These are phyloP conservation scores for Cotesia vestalis DNA, from an alignment of 1,140 invertebrate species.

Conservation along the genomic window DNA sequence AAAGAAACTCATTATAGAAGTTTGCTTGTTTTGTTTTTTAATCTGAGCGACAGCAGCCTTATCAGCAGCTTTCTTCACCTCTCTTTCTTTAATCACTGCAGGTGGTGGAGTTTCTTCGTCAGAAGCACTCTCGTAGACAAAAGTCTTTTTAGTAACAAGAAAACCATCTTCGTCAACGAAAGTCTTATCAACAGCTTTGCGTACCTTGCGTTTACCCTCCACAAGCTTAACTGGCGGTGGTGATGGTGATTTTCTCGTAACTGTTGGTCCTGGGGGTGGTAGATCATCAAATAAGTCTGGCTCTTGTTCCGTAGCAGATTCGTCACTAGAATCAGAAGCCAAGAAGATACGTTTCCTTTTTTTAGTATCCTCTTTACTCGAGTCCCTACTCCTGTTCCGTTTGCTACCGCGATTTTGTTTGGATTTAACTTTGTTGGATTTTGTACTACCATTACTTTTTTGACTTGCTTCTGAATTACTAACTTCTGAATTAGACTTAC, in stretches of 20 bases:
- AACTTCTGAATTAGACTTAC: neutral
- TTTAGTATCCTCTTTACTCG: constrained; percentile 34
- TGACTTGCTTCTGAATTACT: neutral
- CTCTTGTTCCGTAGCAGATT: constrained; percentile 46
- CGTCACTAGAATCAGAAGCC: constrained; percentile 50
- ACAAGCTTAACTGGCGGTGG: constrained; percentile 43
- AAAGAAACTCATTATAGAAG: constrained; percentile 52
- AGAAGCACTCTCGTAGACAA: constrained; percentile 55
- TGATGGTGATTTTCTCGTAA: constrained; percentile 45
- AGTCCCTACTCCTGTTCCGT: constrained; percentile 48
- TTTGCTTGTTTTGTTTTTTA: constrained; percentile 50
- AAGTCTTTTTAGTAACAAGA: constrained; percentile 57
- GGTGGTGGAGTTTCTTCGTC: constrained; percentile 49
- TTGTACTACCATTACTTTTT: constrained; percentile 2
- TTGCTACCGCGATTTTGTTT: constrained; percentile 47
- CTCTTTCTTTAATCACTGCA: constrained; percentile 28
- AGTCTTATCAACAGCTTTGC: constrained; percentile 55
- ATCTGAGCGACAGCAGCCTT: constrained; percentile 21
- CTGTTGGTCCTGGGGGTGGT: constrained; percentile 33
- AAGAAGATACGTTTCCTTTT: constrained; percentile 57
- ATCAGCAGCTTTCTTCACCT: constrained; percentile 28
- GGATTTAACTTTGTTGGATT: constrained; percentile 33
- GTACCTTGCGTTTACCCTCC: constrained; percentile 52
- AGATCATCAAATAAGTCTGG: constrained; percentile 34
- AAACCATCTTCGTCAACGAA: constrained; percentile 59